Base-by-base conservation (phyloP, 2,113 vertebrate species). In the Pionites leucogaster region DNA sequence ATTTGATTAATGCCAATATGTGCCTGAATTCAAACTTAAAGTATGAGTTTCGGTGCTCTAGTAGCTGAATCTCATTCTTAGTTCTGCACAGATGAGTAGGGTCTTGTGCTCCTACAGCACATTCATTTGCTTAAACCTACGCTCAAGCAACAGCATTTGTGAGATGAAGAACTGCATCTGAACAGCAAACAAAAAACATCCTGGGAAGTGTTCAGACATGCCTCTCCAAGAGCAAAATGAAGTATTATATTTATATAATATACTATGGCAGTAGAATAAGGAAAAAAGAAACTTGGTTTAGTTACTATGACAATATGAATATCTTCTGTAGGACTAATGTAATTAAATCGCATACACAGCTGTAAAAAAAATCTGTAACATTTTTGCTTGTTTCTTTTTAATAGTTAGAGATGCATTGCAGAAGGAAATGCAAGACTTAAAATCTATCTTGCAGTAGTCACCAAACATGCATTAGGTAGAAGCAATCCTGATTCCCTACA, bases 261-360 rank as follows among this genome's bases (percentile, higher is more conserved):
- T 55, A 47, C 33, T 75, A 27, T 63, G 55, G 7, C 29, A 83
- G 37, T 79, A 76, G 33, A 82, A 79, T 29, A 88, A 35, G 13
- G 10, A 31, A 74, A 80, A 82, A 86, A 59, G 53, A 53, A 23
- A 24, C 24, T 77, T 49, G 19, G 10, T 94, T 88, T 90, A 81
- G 70, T 95, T 96, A 80, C 88, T 72, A 67, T 53, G 88, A 91
- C 62, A 88, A 82, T 90, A 79, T 9, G 37, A 90, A 93, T 92
- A 28, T 64, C 68, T 90, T 94, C 69, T 75, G 8, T 68, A 60
- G 77, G 49, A 80, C 57, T 95, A 67, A 92, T 39, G 18, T 57
- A 64, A 83, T 93, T 86, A 85, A 92, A 39, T 88, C 53, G 55
- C 11, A 57, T 10, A 27, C 15, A 82, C 13, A 87, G 76, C 49